A percentile compares a stretch with the other conserved stretches of the same genome.
Evolutionary conservation across 2,888 invertebrate species (phyloP).

Genomic region (Coelinius sp.): DNA sequence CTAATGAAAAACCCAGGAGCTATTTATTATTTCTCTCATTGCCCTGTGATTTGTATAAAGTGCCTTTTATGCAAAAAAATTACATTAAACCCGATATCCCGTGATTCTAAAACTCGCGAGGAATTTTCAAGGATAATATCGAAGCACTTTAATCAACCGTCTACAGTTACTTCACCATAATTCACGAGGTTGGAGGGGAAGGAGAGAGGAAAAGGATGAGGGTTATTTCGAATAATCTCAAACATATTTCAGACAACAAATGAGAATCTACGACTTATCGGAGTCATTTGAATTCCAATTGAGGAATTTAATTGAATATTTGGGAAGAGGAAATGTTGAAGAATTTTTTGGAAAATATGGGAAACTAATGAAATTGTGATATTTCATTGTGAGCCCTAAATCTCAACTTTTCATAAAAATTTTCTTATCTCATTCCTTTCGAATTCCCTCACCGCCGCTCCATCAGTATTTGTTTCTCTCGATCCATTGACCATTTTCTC

Average conservation of each 20-base stretch:
- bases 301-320: neutral
- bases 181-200: neutral
- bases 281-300: neutral
- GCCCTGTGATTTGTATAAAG: neutral
- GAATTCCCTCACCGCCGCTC: neutral
- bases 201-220: neutral
- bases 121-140: conserved; percentile 39
- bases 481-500: neutral
- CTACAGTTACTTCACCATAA: neutral
- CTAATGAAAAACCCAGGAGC: neutral
- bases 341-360: no score
- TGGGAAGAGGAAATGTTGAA: neutral
- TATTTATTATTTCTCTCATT: conserved; percentile 3
- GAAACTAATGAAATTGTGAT: neutral
- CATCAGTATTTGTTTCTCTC: neutral
- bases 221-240: neutral
- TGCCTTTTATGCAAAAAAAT: neutral
- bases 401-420: neutral
- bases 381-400: neutral
- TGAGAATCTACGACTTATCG: no score
- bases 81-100: conserved; percentile 1
- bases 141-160: conserved; percentile 41
- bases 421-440: neutral
- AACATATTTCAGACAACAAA: neutral
- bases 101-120: neutral